These are phyloP conservation scores for Patella ulyssiponensis DNA, from an alignment of 2,888 invertebrate species.

Conservation along the genomic window DNA sequence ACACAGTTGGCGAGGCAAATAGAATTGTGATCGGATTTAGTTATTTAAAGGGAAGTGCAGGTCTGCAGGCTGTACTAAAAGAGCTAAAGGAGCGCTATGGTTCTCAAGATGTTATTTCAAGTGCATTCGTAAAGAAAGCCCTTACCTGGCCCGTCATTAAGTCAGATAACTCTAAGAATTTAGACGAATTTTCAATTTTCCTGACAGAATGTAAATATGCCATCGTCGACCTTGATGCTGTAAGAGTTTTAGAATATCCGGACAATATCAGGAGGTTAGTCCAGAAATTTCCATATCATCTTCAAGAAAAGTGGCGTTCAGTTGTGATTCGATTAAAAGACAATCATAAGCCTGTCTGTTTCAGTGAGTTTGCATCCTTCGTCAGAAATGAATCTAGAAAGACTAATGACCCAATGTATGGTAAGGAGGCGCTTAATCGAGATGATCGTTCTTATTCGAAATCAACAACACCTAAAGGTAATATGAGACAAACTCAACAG, in stretches of 20 bases:
- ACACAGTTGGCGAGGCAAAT: constrained; percentile 18
- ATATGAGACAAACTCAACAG: too few species aligned
- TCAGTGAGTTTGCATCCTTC: not conserved
- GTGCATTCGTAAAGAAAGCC: not conserved
- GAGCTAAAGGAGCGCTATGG: constrained; percentile 18
- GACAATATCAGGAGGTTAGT: constrained; percentile 28
- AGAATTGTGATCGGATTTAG: constrained; percentile 12
- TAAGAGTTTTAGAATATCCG: constrained; percentile 20
- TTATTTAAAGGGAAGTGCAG: constrained; percentile 6
- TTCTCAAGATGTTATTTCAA: constrained; percentile 7
- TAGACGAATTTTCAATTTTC: constrained; percentile 36
- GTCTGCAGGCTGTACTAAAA: not conserved
- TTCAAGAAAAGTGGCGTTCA: constrained; percentile 31
- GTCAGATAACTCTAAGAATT: constrained; percentile 23
- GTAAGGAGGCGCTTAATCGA: too few species aligned
- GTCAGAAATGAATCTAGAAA: too few species aligned
- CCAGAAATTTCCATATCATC: constrained; percentile 25
- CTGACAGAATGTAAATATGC: constrained; percentile 33
- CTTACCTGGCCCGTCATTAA: too few species aligned
- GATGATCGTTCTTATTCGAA: too few species aligned
- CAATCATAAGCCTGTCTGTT: constrained; percentile 11
- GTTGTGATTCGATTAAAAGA: constrained; percentile 17
- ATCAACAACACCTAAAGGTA: too few species aligned
- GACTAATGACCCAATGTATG: too few species aligned
- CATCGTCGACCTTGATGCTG: not conserved